Evolutionary conservation across 2,888 invertebrate genomes (phyloP).

Genomic region (Congeria kusceri): DNA sequence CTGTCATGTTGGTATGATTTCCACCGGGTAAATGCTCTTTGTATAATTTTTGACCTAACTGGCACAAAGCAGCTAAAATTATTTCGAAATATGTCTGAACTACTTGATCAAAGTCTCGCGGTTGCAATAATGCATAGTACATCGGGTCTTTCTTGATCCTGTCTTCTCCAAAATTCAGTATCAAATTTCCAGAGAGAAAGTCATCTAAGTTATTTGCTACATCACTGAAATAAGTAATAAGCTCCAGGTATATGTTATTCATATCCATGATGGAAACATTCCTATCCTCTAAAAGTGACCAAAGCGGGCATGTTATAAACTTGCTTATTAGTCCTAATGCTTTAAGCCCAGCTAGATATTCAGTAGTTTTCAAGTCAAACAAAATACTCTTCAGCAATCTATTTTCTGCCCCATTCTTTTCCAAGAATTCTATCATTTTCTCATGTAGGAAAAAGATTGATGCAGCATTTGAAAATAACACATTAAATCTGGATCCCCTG

Average conservation of each 20-base stretch:
- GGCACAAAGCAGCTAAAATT: conserved; percentile 31
- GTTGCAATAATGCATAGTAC: conserved; percentile 1
- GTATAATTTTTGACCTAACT: conserved; percentile 15
- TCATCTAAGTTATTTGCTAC: background rate
- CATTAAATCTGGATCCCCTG: conserved; percentile 48
- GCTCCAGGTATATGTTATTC: conserved; percentile 19
- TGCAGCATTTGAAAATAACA: conserved; percentile 44
- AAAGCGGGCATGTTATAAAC: conserved; percentile 40
- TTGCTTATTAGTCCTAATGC: conserved; percentile 29
- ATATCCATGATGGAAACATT: conserved; percentile 31
- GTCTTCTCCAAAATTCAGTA: background rate
- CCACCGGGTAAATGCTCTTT: conserved; percentile 19
- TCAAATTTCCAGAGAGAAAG: conserved; percentile 19
- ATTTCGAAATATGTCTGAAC: conserved; percentile 21
- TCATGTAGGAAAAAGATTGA: conserved; percentile 27
- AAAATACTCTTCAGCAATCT: conserved; percentile 25
- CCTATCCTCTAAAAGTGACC: conserved; percentile 36
- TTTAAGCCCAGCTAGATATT: conserved; percentile 35
- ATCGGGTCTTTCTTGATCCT: conserved; percentile 15
- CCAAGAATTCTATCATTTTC: conserved; percentile 26
- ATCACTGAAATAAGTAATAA: conserved; percentile 15
- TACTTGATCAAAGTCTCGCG: conserved; percentile 12
- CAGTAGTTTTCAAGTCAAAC: conserved; percentile 12
- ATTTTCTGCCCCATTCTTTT: conserved; percentile 26
- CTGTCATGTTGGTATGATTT: background rate